phyloP scores from a whole-genome alignment of 2,888 invertebrate genomes.

The Chrysolina americana region DNA sequence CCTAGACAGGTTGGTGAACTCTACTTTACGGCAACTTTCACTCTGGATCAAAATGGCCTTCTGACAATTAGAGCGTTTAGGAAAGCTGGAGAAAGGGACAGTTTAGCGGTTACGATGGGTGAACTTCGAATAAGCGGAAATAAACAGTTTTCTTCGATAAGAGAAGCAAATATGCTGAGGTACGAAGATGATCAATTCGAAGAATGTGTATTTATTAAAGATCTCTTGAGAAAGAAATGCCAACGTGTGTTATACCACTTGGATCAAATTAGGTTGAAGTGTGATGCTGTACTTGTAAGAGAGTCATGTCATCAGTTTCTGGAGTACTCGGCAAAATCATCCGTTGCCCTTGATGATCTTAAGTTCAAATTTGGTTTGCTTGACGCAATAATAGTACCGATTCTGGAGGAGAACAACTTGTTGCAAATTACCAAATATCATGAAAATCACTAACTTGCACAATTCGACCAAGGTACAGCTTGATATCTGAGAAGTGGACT shows the following conservation, averaged over 20 bases:
- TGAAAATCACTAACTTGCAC: background rate
- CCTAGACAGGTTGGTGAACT: background rate
- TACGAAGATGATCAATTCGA: background rate
- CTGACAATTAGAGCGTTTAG: background rate
- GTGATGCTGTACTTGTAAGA: background rate
- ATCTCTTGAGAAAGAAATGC: background rate
- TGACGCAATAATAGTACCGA: background rate
- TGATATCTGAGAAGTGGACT: no score
- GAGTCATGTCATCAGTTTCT: background rate
- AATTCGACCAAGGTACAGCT: no score
- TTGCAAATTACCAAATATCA: background rate
- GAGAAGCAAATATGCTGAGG: background rate
- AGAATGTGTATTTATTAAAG: background rate
- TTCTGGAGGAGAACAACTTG: background rate
- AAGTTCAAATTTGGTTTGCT: background rate
- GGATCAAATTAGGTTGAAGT: background rate
- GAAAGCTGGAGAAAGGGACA: background rate
- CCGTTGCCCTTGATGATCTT: background rate
- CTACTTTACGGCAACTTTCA: background rate
- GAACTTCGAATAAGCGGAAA: background rate
- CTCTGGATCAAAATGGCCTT: background rate
- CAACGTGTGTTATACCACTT: background rate
- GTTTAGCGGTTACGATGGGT: background rate
- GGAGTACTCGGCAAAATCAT: background rate
- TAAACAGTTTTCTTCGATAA: background rate